phyloP scores from a whole-genome alignment of 2,113 vertebrate species.

The Marmota flaviventris region DNA sequence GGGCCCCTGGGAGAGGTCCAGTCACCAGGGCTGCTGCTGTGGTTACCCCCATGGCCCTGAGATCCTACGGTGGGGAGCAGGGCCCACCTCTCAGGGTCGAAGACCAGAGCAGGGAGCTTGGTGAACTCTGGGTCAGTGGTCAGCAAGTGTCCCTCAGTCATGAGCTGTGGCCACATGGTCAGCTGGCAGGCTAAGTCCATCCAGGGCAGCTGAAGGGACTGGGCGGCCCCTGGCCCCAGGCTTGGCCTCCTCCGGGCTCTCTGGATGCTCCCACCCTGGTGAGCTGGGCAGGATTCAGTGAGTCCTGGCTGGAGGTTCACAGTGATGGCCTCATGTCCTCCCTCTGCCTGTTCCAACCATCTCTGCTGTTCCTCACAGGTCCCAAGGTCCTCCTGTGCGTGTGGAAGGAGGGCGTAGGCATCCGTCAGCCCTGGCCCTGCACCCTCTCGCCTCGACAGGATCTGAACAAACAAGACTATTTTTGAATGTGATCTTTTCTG shows the following conservation, averaged over 20 bases:
- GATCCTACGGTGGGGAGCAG: rapidly evolving
- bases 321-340: rapidly evolving
- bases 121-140: background rate
- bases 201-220: background rate
- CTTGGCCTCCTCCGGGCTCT: background rate
- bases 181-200: background rate
- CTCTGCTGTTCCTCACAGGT: rapidly evolving
- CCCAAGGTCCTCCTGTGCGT: rapidly evolving
- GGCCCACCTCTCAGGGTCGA: background rate
- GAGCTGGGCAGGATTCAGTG: background rate
- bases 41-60: rapidly evolving
- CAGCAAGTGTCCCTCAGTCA: background rate
- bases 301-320: background rate
- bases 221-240: background rate
- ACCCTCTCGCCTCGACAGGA: rapidly evolving
- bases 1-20: background rate
- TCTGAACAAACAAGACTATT: rapidly evolving
- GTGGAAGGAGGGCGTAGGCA: rapidly evolving
- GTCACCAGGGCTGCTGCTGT: background rate
- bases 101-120: background rate
- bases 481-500: background rate
- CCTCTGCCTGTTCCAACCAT: rapidly evolving
- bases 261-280: rapidly evolving
- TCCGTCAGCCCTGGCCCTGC: background rate
- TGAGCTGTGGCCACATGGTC: background rate